Percentiles rank a stretch among this genome's conserved stretches.
phyloP scores from a whole-genome alignment of 1,140 invertebrate species.

The Vanessa atalanta region DNA sequence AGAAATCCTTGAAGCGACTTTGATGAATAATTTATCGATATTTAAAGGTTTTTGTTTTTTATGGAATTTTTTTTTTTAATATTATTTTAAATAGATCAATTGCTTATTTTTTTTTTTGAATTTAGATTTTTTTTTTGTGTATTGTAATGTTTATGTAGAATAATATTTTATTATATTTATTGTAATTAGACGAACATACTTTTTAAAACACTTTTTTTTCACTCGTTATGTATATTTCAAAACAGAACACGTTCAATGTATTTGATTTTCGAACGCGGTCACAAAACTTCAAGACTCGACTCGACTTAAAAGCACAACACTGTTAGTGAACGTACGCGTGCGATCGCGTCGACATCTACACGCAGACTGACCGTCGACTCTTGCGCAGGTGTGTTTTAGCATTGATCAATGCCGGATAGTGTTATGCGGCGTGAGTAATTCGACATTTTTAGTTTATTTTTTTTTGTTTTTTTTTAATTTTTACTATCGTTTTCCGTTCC shows the following conservation, averaged over 20 bases:
- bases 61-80: not conserved
- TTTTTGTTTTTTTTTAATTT: not conserved
- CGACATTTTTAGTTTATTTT: not conserved
- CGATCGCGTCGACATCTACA: constrained; percentile 19
- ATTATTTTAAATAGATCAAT: too few relatives aligned
- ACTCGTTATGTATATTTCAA: too few relatives aligned
- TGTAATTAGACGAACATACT: too few relatives aligned
- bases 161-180: too few relatives aligned
- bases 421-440: constrained; percentile 37
- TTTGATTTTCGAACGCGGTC: not conserved
- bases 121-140: too few relatives aligned
- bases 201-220: too few relatives aligned
- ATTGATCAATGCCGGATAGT: constrained; percentile 43
- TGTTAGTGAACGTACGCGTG: not conserved
- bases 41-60: not conserved
- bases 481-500: constrained; percentile 24
- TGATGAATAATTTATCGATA: not conserved
- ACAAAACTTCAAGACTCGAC: not conserved
- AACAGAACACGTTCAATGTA: too few relatives aligned
- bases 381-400: constrained; percentile 51
- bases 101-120: too few relatives aligned
- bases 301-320: not conserved
- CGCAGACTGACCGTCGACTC: constrained; percentile 44
- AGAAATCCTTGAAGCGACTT: not conserved
- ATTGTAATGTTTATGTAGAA: too few relatives aligned